phyloP scores from a whole-genome alignment of 1,140 invertebrate genomes.

The Agrilus planipennis region DNA sequence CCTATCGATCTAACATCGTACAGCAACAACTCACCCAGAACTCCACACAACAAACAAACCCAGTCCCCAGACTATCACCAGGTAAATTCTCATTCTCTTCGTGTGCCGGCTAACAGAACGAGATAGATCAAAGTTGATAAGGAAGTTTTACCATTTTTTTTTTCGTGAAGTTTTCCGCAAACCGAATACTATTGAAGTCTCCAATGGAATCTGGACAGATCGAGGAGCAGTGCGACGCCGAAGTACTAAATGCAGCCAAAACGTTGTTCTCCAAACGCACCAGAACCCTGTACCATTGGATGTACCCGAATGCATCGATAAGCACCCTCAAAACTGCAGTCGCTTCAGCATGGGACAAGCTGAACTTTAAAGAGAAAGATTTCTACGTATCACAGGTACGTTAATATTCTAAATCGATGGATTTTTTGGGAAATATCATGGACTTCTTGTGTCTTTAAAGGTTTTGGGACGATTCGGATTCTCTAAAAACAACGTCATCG shows the following conservation, averaged over 20 bases:
- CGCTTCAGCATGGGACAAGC: constrained; percentile 27
- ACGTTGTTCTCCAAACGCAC: constrained; percentile 34
- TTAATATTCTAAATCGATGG: not conserved
- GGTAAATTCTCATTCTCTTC: constrained; percentile 2
- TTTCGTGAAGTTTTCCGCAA: not conserved
- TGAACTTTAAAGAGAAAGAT: constrained; percentile 27
- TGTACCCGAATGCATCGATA: constrained; percentile 31
- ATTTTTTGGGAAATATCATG: constrained; percentile 3
- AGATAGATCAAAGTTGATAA: too few species aligned
- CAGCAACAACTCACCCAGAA: not conserved
- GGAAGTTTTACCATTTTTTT: too few species aligned
- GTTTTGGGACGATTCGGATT: constrained; percentile 28
- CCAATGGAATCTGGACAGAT: constrained; percentile 1
- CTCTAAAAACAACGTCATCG: constrained; percentile 25
- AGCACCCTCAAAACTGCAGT: constrained; percentile 29
- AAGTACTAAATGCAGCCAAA: constrained; percentile 32
- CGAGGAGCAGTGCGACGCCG: constrained; percentile 16
- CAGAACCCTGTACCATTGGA: constrained; percentile 33
- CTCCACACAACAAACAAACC: not conserved
- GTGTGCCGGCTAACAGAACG: not conserved
- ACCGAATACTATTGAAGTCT: not conserved
- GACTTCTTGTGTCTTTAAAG: constrained; percentile 9
- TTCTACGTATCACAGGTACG: constrained; percentile 34
- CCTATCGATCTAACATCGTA: constrained; percentile 10
- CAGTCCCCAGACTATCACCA: not conserved